Base-by-base conservation (phyloP, 2,113 vertebrate species). In the Grammomys dolichurus region DNA sequence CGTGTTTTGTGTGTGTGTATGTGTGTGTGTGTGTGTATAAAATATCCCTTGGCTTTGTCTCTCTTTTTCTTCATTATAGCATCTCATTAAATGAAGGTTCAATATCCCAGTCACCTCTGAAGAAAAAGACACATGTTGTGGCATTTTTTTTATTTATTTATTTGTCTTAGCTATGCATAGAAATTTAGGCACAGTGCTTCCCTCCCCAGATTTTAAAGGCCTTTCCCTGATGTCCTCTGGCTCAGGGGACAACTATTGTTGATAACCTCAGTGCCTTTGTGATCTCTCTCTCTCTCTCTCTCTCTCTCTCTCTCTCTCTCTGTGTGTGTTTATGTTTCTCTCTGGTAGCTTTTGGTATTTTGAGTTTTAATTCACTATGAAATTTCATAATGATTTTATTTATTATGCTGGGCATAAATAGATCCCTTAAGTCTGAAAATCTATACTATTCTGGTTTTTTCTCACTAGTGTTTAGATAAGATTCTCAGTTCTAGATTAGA, bases 341-440 rank as follows among this genome's bases (percentile, higher is more conserved):
- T 77, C 70, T 65, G n/a, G n/a, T 54, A 26, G 7, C 20, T 87
- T 70, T 76, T n/a, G 69, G 28, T 17, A 40, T 58, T 91, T 80
- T 93, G 87, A 43, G 89, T 87, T 91, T 96, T 89, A 91, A 0
- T 5, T 24, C 26, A 56, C 33, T 97, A 56, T 92, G 26, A 97
- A 89, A 70, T 96, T 40, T 93, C 40, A 92, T 65, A 92, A 60
- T 93, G 40, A 70, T 19, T 40, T 89, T 48, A 92, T 60, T 81
- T 46, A 92, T 36, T 87, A 11, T 77, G 22, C 33, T 77, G 19
- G 87, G 31, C 33, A 88, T 60, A 90, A 91, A 86, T 48, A 28
- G 17, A 16, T 7, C 13, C 46, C 92, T 88, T 58, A 54, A 69
- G 92, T 91, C 36, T 91, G 43, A 73, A 96, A 86, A 69, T 3